phyloP scores from a whole-genome alignment of 2,797 vertebrate species.

The Rhinogobio ventralis region DNA sequence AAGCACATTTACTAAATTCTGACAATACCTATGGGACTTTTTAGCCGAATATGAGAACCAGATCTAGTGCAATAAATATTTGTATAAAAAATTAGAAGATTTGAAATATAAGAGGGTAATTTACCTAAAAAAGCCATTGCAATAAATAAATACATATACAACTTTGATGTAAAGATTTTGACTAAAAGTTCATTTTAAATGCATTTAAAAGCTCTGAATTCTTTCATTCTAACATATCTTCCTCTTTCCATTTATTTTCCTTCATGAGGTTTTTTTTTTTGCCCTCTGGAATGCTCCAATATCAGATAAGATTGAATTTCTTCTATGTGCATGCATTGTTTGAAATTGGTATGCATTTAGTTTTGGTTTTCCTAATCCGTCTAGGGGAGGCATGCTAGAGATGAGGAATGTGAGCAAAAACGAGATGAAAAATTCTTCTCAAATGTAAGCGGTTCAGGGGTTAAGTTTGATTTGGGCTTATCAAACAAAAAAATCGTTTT shows the following conservation, averaged over 20 bases:
- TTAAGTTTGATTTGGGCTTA: neutral
- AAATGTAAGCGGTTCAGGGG: neutral
- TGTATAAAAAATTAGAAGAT: neutral
- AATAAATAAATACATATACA: neutral
- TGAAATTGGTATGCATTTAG: neutral
- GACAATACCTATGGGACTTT: neutral
- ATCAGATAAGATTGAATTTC: constrained; percentile 58
- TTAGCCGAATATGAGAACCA: neutral
- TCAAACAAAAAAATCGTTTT: constrained; percentile 38
- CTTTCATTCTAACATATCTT: neutral
- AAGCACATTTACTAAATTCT: neutral
- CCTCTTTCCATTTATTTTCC: constrained; percentile 14
- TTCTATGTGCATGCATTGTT: constrained; percentile 50
- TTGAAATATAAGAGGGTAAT: neutral
- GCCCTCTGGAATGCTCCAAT: constrained; percentile 31
- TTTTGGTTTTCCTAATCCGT: neutral
- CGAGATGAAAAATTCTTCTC: neutral
- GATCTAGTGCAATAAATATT: neutral
- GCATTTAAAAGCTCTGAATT: constrained; percentile 7
- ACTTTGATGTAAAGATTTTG: neutral
- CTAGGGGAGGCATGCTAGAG: neutral
- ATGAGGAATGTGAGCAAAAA: constrained; percentile 42
- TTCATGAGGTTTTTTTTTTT: neutral
- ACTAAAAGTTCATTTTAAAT: neutral
- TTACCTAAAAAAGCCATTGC: neutral